phyloP scores from a whole-genome alignment of 2,797 vertebrate genomes.

The Pygocentrus nattereri region DNA sequence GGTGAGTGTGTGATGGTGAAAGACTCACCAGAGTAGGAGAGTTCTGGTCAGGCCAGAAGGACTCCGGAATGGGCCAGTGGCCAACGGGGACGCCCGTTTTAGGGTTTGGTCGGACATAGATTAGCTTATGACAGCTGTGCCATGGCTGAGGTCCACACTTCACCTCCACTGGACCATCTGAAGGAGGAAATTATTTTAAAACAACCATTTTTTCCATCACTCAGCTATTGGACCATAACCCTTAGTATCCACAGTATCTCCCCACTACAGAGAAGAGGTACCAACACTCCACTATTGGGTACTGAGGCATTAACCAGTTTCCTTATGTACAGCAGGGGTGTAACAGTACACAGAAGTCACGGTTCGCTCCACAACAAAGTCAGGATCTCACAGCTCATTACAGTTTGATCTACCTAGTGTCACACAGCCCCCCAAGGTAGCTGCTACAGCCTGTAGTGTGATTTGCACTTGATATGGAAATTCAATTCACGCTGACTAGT shows the following conservation, averaged over 20 bases:
- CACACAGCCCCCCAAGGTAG: neutral
- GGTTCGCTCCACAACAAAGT: too few relatives aligned
- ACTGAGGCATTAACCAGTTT: too few relatives aligned
- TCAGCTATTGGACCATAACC: too few relatives aligned
- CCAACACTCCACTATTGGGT: too few relatives aligned
- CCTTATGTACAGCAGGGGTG: too few relatives aligned
- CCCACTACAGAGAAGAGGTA: too few relatives aligned
- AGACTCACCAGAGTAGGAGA: constrained; percentile 91
- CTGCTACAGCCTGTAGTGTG: neutral
- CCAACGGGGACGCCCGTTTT: constrained; percentile 97
- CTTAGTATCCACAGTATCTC: too few relatives aligned
- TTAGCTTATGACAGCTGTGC: constrained; percentile 98
- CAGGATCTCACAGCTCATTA: too few relatives aligned
- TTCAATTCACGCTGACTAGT: too few relatives aligned
- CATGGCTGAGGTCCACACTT: constrained; percentile 88
- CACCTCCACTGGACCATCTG: constrained; percentile 86
- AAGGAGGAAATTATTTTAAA: neutral
- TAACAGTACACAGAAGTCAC: too few relatives aligned
- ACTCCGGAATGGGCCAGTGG: constrained; percentile 98
- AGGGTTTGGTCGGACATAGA: constrained; percentile 97
- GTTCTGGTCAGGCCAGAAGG: constrained; percentile 99
- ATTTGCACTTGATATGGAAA: too few relatives aligned
- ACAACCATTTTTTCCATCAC: too few relatives aligned
- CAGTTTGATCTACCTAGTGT: neutral
- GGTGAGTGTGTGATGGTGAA: neutral